Evolutionary conservation across 1,140 invertebrate genomes (phyloP).

Genomic region (Psix sp.): DNA sequence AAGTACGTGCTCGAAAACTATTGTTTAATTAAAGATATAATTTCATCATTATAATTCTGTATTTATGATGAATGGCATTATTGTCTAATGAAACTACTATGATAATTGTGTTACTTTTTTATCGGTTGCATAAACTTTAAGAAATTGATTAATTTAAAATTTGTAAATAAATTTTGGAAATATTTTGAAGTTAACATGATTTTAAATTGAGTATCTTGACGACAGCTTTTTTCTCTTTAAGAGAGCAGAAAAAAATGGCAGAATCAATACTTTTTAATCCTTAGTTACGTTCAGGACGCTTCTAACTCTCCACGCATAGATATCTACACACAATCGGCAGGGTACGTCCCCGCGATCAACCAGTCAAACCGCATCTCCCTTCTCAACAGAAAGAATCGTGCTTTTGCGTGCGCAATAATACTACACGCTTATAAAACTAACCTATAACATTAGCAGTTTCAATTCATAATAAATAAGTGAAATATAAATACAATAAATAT

Average conservation of each 20-base stretch:
- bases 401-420: constrained; percentile 15
- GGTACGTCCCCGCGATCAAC: constrained; percentile 22
- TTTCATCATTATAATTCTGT: no score
- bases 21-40: no score
- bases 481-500: no score
- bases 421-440: constrained; percentile 33
- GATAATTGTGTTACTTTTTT: no score
- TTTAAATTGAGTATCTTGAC: no score
- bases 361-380: constrained; percentile 46
- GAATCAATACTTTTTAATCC: constrained; percentile 49
- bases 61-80: no score
- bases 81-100: no score
- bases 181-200: no score
- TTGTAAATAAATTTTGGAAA: no score
- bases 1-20: no score
- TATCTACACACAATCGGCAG: constrained; percentile 1
- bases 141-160: no score
- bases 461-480: neutral
- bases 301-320: constrained; percentile 14
- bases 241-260: constrained; percentile 16
- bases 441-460: constrained; percentile 29
- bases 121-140: no score
- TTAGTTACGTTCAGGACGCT: constrained; percentile 30
- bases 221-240: constrained; percentile 18
- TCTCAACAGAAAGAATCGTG: constrained; percentile 38